Conservation (phyloP, 2,888 invertebrate species). For the Xanthia togata region DNA sequence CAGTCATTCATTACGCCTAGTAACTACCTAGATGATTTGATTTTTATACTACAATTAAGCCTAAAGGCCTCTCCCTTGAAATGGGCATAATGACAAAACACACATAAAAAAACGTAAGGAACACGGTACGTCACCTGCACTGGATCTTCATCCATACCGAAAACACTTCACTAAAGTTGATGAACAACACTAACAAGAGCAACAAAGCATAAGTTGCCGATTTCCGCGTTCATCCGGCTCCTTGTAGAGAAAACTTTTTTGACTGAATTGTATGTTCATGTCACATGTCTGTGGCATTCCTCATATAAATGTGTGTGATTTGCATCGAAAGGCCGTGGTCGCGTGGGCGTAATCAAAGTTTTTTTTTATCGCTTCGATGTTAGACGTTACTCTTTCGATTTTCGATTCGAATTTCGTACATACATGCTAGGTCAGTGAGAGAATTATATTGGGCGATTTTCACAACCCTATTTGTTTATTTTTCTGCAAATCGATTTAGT, state of each 20-base stretch:
- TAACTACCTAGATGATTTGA: neutral
- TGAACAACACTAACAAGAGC: slow-evolving; percentile 20
- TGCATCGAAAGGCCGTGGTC: slow-evolving; percentile 75
- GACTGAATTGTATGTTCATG: slow-evolving; percentile 78
- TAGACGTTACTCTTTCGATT: slow-evolving; percentile 32
- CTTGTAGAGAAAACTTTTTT: slow-evolving; percentile 77
- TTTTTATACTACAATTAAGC: neutral
- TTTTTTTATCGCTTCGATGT: slow-evolving; percentile 63
- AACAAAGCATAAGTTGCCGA: slow-evolving; percentile 32
- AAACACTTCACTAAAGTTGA: slow-evolving; percentile 47
- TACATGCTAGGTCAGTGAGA: slow-evolving; percentile 30
- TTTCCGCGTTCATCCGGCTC: slow-evolving; percentile 71
- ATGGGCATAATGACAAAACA: neutral
- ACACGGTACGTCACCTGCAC: slow-evolving; percentile 64
- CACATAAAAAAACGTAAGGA: neutral
- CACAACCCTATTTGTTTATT: slow-evolving; percentile 9
- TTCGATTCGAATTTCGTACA: slow-evolving; percentile 22
- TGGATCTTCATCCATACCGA: slow-evolving; percentile 69
- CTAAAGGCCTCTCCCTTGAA: neutral
- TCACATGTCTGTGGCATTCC: slow-evolving; percentile 77
- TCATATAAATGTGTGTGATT: slow-evolving; percentile 77
- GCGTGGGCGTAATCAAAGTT: slow-evolving; percentile 73
- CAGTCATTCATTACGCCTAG: neutral
- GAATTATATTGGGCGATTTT: slow-evolving; percentile 18
- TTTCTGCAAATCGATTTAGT: slow-evolving; percentile 12